Evolutionary conservation across 2,888 invertebrate genomes (phyloP), one percentile per base, ranked within the genome.

Genomic region (Sepioteuthis lessoniana): DNA sequence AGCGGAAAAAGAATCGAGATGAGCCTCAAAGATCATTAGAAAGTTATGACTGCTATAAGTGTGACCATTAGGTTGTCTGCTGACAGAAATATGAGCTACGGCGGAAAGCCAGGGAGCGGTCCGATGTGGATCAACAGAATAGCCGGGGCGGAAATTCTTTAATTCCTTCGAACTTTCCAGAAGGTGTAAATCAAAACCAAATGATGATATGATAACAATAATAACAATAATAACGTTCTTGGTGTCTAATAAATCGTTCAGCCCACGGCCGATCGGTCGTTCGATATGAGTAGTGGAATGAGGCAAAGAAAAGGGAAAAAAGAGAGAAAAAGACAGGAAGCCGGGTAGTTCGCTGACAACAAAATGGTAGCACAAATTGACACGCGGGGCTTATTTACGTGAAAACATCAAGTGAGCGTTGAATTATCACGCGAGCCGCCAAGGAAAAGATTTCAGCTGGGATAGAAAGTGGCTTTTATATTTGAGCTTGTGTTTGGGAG

Each of bases 11-110:
- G 76, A 76, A 76, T 76, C n/a, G n/a, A 76, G n/a, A 16, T 76
- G 76, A 76, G n/a, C 76, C 76, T 76, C 76, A 76, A 76, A 76
- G 76, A 76, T 76, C 76, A 76, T 76, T 76, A 76, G 16, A 76
- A n/a, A 76, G 76, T 76, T 76, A 76, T 76, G 4, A n/a, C 76
- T n/a, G 76, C 76, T n/a, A 76, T 76, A 76, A 76, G 76, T 76
- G 76, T 76, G n/a, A 76, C 76, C 76, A 76, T 76, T 76, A 76
- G 76, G 76, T 35, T n/a, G 76, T 76, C n/a, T 35, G 76, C 76
- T 76, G 76, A 76, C 76, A 76, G 76, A 76, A 76, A 76, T 76
- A 76, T 76, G 76, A 76, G 76, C 76, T 76, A 76, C n/a, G 76
- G 76, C 76, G 76, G 3, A 16, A 76, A n/a, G 76, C n/a, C n/a